These are phyloP conservation scores for Drosophila vallismaia DNA, from an alignment of 2,888 invertebrate species.

Conservation along the genomic window DNA sequence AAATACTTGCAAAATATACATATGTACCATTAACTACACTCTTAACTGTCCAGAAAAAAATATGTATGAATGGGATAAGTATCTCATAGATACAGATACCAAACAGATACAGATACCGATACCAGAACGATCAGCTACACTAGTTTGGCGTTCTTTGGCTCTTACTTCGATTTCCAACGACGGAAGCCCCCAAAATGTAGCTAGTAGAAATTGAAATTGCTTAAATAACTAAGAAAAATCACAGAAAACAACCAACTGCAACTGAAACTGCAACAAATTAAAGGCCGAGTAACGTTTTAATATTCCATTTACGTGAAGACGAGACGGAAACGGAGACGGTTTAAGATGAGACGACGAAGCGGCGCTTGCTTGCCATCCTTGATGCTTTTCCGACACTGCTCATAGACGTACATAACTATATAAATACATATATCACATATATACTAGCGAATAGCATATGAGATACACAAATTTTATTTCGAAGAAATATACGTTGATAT, in stretches of 20 bases:
- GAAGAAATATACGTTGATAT: conserved; percentile 53
- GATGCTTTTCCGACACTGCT: conserved; percentile 71
- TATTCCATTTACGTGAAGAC: conserved; percentile 61
- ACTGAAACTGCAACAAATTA: conserved; percentile 15
- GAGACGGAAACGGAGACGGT: conserved; percentile 18
- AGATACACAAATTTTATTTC: conserved; percentile 48
- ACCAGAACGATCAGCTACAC: conserved; percentile 9
- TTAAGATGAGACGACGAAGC: conserved; percentile 38
- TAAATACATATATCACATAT: conserved; percentile 58
- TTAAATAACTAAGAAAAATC: conserved; percentile 47
- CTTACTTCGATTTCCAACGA: conserved; percentile 26
- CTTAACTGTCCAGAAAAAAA: conserved; percentile 6
- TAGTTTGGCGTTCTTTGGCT: conserved; percentile 15
- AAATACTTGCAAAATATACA: conserved; percentile 36
- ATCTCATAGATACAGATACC: conserved; percentile 4
- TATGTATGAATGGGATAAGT: conserved; percentile 1
- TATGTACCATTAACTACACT: conserved; percentile 25
- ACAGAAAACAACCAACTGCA: conserved; percentile 14
- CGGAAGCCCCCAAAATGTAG: conserved; percentile 51
- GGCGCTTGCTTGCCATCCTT: conserved; percentile 67
- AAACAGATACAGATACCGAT: neutral
- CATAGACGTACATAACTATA: conserved; percentile 64
- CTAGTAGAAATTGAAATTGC: conserved; percentile 76
- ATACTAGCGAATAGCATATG: conserved; percentile 59
- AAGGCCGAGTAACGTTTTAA: conserved; percentile 62